phyloP scores from a whole-genome alignment of 1,140 invertebrate species.

The Sarcophaga peregrina region DNA sequence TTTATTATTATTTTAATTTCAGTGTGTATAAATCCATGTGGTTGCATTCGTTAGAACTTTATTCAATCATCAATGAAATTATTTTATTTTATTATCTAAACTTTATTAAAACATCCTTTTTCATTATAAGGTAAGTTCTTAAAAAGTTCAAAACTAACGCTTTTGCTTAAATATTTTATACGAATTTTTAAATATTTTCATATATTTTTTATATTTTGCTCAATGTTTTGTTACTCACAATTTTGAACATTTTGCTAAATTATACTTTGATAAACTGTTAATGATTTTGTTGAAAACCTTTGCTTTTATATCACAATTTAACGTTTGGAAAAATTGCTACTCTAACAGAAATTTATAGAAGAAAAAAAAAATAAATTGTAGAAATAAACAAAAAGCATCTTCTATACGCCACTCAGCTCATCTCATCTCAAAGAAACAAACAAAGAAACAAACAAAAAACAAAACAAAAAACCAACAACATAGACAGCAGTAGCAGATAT shows the following conservation, averaged over 20 bases:
- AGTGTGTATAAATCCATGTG: no score
- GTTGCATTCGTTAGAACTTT: no score
- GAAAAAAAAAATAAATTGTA: slow-evolving; percentile 36
- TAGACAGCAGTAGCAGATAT: no score
- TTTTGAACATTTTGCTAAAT: slow-evolving; percentile 62
- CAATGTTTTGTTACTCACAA: slow-evolving; percentile 54
- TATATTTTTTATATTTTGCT: slow-evolving; percentile 18
- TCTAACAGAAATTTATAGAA: slow-evolving; percentile 28
- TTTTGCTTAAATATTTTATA: background rate
- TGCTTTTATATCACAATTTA: slow-evolving; percentile 45
- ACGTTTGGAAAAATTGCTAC: background rate
- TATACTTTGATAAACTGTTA: slow-evolving; percentile 61
- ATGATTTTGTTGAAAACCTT: slow-evolving; percentile 49
- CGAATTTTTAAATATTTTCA: slow-evolving; percentile 14
- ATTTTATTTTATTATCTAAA: no score
- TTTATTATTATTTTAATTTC: no score
- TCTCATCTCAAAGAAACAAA: background rate
- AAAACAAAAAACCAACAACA: background rate
- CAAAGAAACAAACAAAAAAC: slow-evolving; percentile 20
- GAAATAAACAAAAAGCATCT: background rate
- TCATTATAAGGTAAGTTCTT: background rate
- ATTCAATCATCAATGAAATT: no score
- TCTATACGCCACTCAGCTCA: background rate
- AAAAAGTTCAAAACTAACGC: no score
- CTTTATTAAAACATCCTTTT: background rate